A percentile compares a stretch with the other conserved stretches of the same genome.
phyloP scores from a whole-genome alignment of 2,113 vertebrate species.

The Platycercus adscitus region DNA sequence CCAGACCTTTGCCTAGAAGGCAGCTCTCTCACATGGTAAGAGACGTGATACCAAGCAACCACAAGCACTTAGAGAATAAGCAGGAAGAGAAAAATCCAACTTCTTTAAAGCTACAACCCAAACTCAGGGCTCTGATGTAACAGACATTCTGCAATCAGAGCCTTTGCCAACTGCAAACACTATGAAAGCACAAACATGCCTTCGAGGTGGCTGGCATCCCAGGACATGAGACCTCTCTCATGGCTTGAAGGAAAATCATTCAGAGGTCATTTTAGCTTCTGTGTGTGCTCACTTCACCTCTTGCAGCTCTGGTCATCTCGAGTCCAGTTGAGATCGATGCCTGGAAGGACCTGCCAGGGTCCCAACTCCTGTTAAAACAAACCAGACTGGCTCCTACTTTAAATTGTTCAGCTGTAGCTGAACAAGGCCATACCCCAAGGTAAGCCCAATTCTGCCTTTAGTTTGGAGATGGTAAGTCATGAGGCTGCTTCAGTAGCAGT shows the following conservation, averaged over 20 bases:
- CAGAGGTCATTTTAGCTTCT: background rate
- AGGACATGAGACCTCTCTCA: background rate
- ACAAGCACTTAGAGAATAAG: background rate
- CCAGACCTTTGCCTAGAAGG: background rate
- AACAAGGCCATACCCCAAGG: background rate
- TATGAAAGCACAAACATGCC: background rate
- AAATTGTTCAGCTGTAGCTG: background rate
- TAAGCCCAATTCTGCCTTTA: background rate
- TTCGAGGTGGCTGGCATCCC: background rate
- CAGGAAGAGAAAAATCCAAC: background rate
- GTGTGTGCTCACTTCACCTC: background rate
- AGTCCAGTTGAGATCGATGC: background rate
- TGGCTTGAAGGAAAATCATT: background rate
- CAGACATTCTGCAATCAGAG: background rate
- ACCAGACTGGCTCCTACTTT: background rate
- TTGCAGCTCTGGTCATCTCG: background rate
- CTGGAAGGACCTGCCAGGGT: background rate
- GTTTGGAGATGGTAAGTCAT: rapidly evolving
- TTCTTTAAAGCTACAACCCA: background rate
- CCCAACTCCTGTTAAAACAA: background rate
- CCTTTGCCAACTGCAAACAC: background rate
- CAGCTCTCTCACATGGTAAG: no score
- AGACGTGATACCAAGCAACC: background rate
- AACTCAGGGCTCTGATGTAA: rapidly evolving
- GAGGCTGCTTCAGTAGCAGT: background rate